phyloP scores from a whole-genome alignment of 2,797 vertebrate species.

The Kryptolebias ocellatus region DNA sequence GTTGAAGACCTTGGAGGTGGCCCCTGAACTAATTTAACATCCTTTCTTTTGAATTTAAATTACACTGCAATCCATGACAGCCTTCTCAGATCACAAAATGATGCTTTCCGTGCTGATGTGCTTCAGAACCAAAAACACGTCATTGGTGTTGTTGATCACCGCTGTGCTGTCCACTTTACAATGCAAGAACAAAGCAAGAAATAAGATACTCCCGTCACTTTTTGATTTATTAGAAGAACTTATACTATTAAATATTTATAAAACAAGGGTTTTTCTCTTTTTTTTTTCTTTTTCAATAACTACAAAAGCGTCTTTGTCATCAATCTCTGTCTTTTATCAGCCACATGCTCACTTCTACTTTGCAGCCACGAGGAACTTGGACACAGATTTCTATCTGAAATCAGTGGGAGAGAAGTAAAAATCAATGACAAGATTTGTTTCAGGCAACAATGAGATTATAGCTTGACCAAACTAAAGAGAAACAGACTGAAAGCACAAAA shows the following conservation, averaged over 20 bases:
- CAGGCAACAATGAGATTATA: conserved; percentile 53
- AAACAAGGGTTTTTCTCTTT: conserved; percentile 51
- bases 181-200: conserved; percentile 51
- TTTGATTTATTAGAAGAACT: conserved; percentile 69
- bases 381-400: conserved; percentile 77
- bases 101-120: conserved; percentile 31
- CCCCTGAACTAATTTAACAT: conserved; percentile 73
- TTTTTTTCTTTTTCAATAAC: conserved; percentile 55
- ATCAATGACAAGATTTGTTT: conserved; percentile 70
- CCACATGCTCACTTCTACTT: conserved; percentile 64
- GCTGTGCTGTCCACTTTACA: conserved; percentile 34
- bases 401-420: conserved; percentile 68
- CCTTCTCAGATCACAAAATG: conserved; percentile 62
- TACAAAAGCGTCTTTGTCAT: conserved; percentile 66
- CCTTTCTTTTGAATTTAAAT: conserved; percentile 71
- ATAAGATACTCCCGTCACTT: conserved; percentile 55
- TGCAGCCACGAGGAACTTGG: conserved; percentile 69
- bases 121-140: conserved; percentile 7
- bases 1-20: conserved; percentile 71
- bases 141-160: conserved; percentile 24
- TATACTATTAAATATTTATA: conserved; percentile 76
- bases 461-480: conserved; percentile 47
- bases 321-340: conserved; percentile 71
- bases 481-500: conserved; percentile 40
- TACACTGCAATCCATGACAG: conserved; percentile 63